Evolutionary conservation across 2,888 invertebrate species (phyloP).

Genomic region (Troilus luridus): DNA sequence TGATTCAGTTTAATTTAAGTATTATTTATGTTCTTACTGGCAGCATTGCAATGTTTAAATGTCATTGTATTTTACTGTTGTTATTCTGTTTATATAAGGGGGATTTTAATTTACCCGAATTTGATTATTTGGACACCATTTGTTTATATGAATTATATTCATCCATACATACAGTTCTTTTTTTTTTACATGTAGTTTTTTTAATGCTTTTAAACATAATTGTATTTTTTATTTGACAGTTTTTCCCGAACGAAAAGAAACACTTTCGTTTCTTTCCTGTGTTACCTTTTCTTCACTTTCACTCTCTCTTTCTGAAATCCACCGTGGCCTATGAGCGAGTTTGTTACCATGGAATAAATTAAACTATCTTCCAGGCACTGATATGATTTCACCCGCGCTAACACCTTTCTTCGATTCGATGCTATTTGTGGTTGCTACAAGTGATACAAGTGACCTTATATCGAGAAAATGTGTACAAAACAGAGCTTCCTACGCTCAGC

Average conservation of each 20-base stretch:
- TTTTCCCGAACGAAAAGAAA: background rate
- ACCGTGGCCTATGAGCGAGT: background rate
- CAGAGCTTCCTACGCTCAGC: background rate
- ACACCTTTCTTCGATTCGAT: background rate
- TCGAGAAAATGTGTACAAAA: background rate
- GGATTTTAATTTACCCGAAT: too few relatives aligned
- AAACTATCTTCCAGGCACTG: background rate
- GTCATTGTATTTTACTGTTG: too few relatives aligned
- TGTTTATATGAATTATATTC: too few relatives aligned
- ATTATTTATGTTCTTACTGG: too few relatives aligned
- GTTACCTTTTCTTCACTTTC: background rate
- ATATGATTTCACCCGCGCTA: background rate
- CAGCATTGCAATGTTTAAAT: too few relatives aligned
- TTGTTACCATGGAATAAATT: background rate
- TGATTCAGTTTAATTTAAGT: too few relatives aligned
- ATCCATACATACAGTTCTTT: too few relatives aligned
- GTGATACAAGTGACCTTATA: background rate
- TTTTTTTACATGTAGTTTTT: too few relatives aligned
- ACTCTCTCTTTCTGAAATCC: background rate
- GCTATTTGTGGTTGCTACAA: background rate
- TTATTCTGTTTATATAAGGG: too few relatives aligned
- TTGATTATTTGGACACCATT: too few relatives aligned
- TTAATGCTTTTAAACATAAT: too few relatives aligned
- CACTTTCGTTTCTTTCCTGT: background rate
- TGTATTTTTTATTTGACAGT: background rate